Evolutionary conservation across 2,797 vertebrate genomes (phyloP), one percentile per base, ranked within the genome.

Genomic region (Sphenopsis melanotis): DNA sequence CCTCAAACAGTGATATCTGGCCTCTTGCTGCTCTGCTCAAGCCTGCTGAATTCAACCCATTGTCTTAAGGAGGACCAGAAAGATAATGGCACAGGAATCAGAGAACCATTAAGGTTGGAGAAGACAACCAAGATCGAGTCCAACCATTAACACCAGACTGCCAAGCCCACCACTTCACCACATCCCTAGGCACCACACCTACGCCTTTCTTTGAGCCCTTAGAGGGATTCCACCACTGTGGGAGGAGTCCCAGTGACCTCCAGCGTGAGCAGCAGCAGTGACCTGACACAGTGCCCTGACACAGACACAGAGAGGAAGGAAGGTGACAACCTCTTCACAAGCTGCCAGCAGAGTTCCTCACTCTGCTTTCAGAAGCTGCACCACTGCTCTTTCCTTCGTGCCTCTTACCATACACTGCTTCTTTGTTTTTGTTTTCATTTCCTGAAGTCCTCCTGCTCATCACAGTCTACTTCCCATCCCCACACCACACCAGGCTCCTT

Each of bases 341-440:
- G 34, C 26, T 76, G 63, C 32, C 61, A 55, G 46, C 32, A 61
- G 41, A 1, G 15, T 12, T 42, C 46, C 32, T 69, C 65, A 44
- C 37, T 29, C 83, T 50, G 55, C 74, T 81, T 76, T 66, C 50
- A n/a, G 37, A 77, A 71, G 60, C 60, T 57, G 34, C 49, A 46
- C 32, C 72, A 3, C 13, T 24, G 36, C 49, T 63, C 83, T 29
- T 41, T 19, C 63, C 44, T 53, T 76, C 37, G 1, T 17, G 75
- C 32, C 32, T 81, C 65, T 52, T 55, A 39, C 29, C 12, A 0
- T 61, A 75, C 59, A n/a, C 75, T 0, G 1, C 66, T 76, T 52
- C 39, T 94, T 84, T 89, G 60, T 82, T 79, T 41, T 84, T 69
- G 32, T 78, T 95, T 93, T 86, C 56, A 78, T 83, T 83, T 96